Conservation (phyloP, 2,888 invertebrate species). For the Candidula unifasciata region DNA sequence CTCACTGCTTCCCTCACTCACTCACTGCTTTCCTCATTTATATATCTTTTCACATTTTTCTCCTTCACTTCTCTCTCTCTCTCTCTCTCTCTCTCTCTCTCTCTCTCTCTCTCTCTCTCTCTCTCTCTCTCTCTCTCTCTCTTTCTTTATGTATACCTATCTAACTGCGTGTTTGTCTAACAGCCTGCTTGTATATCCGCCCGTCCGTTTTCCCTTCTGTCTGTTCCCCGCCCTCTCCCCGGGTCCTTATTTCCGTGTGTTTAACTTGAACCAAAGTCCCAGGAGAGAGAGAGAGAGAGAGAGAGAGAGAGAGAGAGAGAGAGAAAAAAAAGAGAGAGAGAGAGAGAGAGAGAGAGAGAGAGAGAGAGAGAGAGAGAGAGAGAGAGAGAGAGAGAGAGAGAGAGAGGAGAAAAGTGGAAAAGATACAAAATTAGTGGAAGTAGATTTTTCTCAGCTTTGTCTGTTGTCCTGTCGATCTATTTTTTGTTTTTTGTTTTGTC, state of each 20-base stretch:
- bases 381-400: neutral
- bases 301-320: neutral
- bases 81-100: neutral
- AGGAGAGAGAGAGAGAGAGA: neutral
- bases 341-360: neutral
- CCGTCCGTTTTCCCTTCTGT: neutral
- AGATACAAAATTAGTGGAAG: no score
- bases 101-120: neutral
- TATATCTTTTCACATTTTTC: neutral
- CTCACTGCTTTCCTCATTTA: neutral
- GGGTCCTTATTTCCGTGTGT: no score
- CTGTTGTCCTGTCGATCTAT: no score
- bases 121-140: no score
- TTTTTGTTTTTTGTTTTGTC: no score
- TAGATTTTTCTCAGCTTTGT: neutral
- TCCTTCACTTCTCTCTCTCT: neutral
- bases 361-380: neutral
- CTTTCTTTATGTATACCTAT: no score
- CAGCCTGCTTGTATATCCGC: no score
- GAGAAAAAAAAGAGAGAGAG: no score
- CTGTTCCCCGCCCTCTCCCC: neutral
- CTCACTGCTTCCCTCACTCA: no score
- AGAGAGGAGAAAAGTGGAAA: neutral
- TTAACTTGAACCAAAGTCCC: no score
- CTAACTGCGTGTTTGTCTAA: no score